phyloP scores from a whole-genome alignment of 2,797 vertebrate species.

The Scleropages formosus region DNA sequence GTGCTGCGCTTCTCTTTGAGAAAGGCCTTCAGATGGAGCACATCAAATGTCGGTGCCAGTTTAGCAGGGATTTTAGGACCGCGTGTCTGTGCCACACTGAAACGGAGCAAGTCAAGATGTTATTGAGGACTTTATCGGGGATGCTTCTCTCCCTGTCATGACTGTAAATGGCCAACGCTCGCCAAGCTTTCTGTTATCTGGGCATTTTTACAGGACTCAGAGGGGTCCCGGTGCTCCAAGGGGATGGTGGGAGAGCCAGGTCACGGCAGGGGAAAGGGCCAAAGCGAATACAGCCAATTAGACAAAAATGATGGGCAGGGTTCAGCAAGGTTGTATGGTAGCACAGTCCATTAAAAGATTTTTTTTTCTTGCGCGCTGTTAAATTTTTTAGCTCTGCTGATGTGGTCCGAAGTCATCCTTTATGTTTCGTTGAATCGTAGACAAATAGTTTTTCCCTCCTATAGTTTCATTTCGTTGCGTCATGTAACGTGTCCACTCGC shows the following conservation, averaged over 20 bases:
- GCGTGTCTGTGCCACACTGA: background rate
- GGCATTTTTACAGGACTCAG: conserved; percentile 23
- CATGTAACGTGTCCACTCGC: conserved; percentile 46
- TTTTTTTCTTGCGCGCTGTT: conserved; percentile 28
- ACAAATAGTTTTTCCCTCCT: conserved; percentile 29
- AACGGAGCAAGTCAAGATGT: background rate
- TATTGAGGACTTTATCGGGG: background rate
- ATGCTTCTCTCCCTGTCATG: background rate
- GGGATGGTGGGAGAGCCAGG: conserved; percentile 35
- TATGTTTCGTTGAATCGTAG: conserved; percentile 34
- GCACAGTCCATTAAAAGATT: conserved; percentile 33
- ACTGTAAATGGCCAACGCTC: background rate
- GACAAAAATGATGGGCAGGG: conserved; percentile 50
- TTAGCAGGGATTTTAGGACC: background rate
- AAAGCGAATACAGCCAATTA: conserved; percentile 69
- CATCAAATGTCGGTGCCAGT: background rate
- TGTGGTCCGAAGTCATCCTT: conserved; percentile 54
- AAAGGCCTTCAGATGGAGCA: background rate
- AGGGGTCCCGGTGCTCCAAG: background rate
- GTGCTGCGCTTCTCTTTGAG: background rate
- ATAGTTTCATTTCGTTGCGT: conserved; percentile 52
- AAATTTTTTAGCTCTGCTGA: conserved; percentile 49
- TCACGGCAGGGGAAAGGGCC: conserved; percentile 54
- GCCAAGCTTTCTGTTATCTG: background rate
- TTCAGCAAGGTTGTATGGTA: conserved; percentile 44